phyloP scores from a whole-genome alignment of 2,888 invertebrate genomes.

The Monochamus alternatus region DNA sequence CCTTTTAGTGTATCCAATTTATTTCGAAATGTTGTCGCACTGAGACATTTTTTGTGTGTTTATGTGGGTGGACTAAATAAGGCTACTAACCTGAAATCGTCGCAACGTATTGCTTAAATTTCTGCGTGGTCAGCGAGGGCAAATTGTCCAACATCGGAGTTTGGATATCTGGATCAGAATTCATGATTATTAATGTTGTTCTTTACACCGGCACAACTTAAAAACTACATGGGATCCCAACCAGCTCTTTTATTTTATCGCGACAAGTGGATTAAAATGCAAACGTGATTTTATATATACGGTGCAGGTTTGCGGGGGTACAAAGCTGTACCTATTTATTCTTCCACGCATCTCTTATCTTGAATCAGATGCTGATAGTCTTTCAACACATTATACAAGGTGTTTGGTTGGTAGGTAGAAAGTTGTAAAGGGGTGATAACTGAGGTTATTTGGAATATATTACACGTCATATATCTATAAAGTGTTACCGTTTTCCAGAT shows the following conservation, averaged over 20 bases:
- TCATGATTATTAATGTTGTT: conserved; percentile 17
- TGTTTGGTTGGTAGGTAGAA: too few relatives aligned
- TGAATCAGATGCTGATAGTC: conserved; percentile 27
- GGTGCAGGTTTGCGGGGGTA: conserved; percentile 19
- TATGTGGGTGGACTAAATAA: background rate
- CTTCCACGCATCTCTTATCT: conserved; percentile 27
- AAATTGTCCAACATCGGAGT: conserved; percentile 45
- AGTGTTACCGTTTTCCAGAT: too few relatives aligned
- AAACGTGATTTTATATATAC: conserved; percentile 27
- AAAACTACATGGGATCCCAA: conserved; percentile 20
- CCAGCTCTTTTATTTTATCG: conserved; percentile 12
- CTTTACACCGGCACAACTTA: background rate
- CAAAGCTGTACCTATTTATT: conserved; percentile 11
- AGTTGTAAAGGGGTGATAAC: too few relatives aligned
- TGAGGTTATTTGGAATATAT: too few relatives aligned
- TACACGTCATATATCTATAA: too few relatives aligned
- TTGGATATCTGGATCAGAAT: conserved; percentile 35
- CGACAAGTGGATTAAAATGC: conserved; percentile 27
- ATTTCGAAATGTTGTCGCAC: too few relatives aligned
- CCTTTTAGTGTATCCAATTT: too few relatives aligned
- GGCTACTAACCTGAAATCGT: conserved; percentile 52
- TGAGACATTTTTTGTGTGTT: too few relatives aligned
- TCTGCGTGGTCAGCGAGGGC: conserved; percentile 32
- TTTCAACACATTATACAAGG: background rate
- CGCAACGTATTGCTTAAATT: conserved; percentile 53